Conservation (phyloP, 2,888 invertebrate species). For the Formica aserva region DNA sequence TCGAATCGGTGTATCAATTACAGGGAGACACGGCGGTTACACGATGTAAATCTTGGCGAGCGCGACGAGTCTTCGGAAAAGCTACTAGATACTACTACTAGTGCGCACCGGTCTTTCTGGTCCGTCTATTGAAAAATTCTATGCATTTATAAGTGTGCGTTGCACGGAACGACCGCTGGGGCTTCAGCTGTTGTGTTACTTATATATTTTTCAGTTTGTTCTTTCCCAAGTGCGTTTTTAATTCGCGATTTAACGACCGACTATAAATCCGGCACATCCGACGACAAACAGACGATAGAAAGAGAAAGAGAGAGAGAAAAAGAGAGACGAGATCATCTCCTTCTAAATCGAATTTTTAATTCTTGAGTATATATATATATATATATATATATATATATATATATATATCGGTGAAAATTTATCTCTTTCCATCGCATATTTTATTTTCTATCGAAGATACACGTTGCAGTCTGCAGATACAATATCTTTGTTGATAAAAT, state of each 20-base stretch:
- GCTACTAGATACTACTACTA: constrained; percentile 23
- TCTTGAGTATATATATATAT: not conserved
- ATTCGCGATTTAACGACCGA: constrained; percentile 37
- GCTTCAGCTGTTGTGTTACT: constrained; percentile 48
- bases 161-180: constrained; percentile 39
- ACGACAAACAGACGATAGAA: not conserved
- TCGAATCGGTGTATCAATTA: not conserved
- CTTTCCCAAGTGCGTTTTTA: constrained; percentile 51
- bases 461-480: not conserved
- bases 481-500: not conserved
- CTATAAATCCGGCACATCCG: constrained; percentile 31
- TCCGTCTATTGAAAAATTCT: constrained; percentile 71
- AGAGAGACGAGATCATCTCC: not conserved
- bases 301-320: not conserved
- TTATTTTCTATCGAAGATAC: not conserved
- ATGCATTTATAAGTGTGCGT: constrained; percentile 68
- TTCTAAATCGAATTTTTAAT: constrained; percentile 42
- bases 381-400: too few relatives aligned
- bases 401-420: not conserved
- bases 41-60: constrained; percentile 44
- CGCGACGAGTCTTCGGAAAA: constrained; percentile 35
- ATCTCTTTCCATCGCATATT: not conserved
- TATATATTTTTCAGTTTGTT: constrained; percentile 37
- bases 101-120: constrained; percentile 28
- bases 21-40: not conserved